These are phyloP conservation scores for Calliscelio sp. DNA, from an alignment of 2,888 invertebrate species.

Conservation along the genomic window DNA sequence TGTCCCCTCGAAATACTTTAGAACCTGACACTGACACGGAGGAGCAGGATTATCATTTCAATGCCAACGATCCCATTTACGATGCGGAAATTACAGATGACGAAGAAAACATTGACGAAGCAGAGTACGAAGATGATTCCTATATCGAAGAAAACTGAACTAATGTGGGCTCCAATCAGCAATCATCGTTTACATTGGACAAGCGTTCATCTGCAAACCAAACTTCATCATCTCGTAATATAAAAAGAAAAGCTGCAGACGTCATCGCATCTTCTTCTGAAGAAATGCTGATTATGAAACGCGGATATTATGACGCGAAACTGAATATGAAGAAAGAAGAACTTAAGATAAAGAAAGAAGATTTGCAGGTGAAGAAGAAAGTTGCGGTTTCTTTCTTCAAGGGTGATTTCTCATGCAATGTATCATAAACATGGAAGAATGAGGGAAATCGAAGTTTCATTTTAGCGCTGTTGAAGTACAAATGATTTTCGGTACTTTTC, in stretches of 20 bases:
- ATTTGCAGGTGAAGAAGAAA: background rate
- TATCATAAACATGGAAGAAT: background rate
- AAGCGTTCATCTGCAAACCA: background rate
- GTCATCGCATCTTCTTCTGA: slow-evolving; percentile 2
- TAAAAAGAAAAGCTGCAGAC: slow-evolving; percentile 19
- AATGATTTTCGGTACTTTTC: no score
- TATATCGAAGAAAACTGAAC: no score
- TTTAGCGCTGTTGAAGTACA: background rate
- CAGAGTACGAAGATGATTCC: no score
- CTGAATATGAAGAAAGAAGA: slow-evolving; percentile 4
- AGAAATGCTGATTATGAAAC: background rate
- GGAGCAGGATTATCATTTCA: no score
- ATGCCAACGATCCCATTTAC: no score
- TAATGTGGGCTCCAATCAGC: background rate
- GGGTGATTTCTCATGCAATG: slow-evolving; percentile 4
- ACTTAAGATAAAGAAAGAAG: background rate
- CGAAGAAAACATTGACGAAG: no score
- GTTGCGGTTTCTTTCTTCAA: background rate
- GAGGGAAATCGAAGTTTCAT: background rate
- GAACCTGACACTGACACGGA: no score
- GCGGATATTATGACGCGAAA: background rate
- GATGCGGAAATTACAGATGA: no score
- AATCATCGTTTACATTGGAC: background rate
- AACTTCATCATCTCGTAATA: slow-evolving; percentile 2
- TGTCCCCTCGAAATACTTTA: no score